Evolutionary conservation across 2,797 vertebrate genomes (phyloP).

Genomic region (Centropyge bicolor): DNA sequence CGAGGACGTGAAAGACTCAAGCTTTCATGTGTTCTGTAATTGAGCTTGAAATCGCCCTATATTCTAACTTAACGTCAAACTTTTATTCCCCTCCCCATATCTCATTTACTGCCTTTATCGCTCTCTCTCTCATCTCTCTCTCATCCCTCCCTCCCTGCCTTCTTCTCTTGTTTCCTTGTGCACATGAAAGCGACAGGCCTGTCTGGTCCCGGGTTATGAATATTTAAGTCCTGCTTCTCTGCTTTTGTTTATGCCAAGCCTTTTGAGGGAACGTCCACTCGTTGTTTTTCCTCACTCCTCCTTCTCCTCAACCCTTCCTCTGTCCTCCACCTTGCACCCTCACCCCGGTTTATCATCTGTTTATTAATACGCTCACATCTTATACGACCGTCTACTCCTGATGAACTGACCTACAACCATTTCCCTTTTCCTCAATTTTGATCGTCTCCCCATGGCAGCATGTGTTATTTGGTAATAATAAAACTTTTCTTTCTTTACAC

Average conservation of each 20-base stretch:
- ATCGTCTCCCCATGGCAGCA: slow-evolving; percentile 8
- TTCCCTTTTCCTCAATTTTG: neutral
- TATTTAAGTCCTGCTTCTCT: slow-evolving; percentile 68
- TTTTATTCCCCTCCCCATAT: slow-evolving; percentile 39
- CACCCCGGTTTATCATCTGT: slow-evolving; percentile 26
- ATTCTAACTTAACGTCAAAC: slow-evolving; percentile 53
- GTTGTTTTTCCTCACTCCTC: neutral
- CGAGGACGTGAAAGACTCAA: neutral
- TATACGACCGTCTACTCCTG: neutral
- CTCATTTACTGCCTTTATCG: slow-evolving; percentile 36
- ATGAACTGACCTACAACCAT: neutral
- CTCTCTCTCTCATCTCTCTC: slow-evolving; percentile 36
- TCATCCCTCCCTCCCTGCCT: slow-evolving; percentile 28
- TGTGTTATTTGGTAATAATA: slow-evolving; percentile 49
- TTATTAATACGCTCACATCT: slow-evolving; percentile 35
- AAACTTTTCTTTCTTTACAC: slow-evolving; percentile 29
- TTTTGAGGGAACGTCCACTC: slow-evolving; percentile 58
- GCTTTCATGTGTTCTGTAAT: slow-evolving; percentile 63
- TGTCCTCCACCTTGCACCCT: slow-evolving; percentile 46
- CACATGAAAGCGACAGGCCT: slow-evolving; percentile 63
- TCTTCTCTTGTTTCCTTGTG: slow-evolving; percentile 30
- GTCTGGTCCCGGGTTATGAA: slow-evolving; percentile 66
- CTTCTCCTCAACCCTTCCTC: slow-evolving; percentile 4
- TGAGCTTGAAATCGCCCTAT: slow-evolving; percentile 64
- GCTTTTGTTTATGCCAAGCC: slow-evolving; percentile 59